Percentiles rank a stretch among this genome's conserved stretches.
Conservation (phyloP, 1,140 invertebrate species). For the Listronotus bonariensis region DNA sequence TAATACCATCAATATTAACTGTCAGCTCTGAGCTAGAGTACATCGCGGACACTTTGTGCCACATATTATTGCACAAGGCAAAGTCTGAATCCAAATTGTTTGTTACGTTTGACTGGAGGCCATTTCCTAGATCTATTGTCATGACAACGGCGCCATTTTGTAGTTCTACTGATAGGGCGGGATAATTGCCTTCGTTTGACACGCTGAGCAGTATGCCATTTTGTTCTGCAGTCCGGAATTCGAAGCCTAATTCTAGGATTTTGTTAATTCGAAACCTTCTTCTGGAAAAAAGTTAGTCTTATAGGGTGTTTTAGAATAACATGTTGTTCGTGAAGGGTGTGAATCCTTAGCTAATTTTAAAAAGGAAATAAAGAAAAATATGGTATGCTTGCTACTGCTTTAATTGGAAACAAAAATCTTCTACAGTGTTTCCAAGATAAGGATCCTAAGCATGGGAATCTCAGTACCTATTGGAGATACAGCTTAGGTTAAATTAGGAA, state of each 20-base stretch:
- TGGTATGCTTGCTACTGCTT: too few relatives aligned
- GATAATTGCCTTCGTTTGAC: constrained; percentile 63
- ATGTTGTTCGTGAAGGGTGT: too few relatives aligned
- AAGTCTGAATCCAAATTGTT: constrained; percentile 66
- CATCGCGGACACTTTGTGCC: constrained; percentile 80
- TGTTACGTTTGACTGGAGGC: constrained; percentile 64
- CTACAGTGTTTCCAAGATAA: too few relatives aligned
- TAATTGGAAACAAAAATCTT: too few relatives aligned
- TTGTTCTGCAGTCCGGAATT: constrained; percentile 82
- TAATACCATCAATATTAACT: constrained; percentile 72
- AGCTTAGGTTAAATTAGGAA: too few relatives aligned
- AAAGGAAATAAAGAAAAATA: too few relatives aligned
- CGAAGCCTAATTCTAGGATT: constrained; percentile 73
- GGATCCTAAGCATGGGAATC: too few relatives aligned
- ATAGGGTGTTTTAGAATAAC: too few relatives aligned
- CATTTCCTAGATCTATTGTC: constrained; percentile 70
- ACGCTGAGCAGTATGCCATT: constrained; percentile 80
- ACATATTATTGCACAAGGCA: constrained; percentile 81
- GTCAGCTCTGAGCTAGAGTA: constrained; percentile 72
- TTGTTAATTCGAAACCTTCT: constrained; percentile 71
- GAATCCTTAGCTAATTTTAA: too few relatives aligned
- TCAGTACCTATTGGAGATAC: too few relatives aligned
- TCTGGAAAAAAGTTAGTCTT: constrained; percentile 59
- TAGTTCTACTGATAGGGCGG: constrained; percentile 76
- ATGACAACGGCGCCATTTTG: constrained; percentile 77